Evolutionary conservation across 2,113 vertebrate genomes (phyloP), one percentile per base, ranked within the genome.

Genomic region (Pseudorhombus dupliciocellatus): DNA sequence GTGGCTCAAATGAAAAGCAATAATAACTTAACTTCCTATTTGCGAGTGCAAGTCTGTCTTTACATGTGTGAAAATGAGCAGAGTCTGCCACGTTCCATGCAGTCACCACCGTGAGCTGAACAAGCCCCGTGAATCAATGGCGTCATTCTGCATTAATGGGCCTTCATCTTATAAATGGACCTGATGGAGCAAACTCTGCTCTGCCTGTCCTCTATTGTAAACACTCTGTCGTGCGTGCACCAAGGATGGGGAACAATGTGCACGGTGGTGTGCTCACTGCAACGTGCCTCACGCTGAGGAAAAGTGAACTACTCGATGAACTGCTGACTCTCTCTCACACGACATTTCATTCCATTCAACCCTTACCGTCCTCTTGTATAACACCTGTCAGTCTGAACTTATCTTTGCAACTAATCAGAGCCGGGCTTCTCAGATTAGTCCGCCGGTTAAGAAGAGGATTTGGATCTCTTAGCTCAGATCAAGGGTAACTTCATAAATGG

Each of bases 381-480:
- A 59, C 0, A 0, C 22, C 42, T 10, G 8, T 42, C 16, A 18
- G 46, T 63, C 66, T 9, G 14, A 44, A 66, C 1, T 34, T 51
- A 18, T 65, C 55, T 22, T 44, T 34, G 48, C 11, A 40, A 40
- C 20, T 20, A 24, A 51, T 56, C 6, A 52, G 24, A 53, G 52
- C 56, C 25, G 57, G 70, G 30, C 24, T 2, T 42, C 55, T 28
- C 10, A 22, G 66, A 60, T 72, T 42, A 75, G 26, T 24, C 20
- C 6, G 18, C 42, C 44, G 1, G 42, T 73, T 21, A 48, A 52
- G 53, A 20, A 31, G 56, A 54, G 46, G 79, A 85, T 85, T 53
- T 80, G 26, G 28, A 59, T 73, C 55, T n/a, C 16, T 66, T 20
- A 7, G 20, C 14, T 20, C 21, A 15, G 26, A 62, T 79, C 37